These are phyloP conservation scores for Hydrotaea cyrtoneurina DNA, from an alignment of 2,888 invertebrate genomes.

Conservation along the genomic window DNA sequence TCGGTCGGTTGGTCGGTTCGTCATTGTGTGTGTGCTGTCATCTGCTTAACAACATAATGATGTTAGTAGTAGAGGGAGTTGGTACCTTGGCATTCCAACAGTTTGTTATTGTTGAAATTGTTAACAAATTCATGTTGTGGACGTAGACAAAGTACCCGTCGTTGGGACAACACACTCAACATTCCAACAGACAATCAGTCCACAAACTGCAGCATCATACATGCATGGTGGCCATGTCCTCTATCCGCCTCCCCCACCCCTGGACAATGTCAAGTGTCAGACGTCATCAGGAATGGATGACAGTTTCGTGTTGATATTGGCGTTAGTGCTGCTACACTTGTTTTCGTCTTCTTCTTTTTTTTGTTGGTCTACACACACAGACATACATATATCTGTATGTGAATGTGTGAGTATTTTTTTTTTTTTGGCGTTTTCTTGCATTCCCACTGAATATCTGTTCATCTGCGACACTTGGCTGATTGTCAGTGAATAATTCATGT, in stretches of 20 bases:
- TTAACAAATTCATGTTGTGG: constrained; percentile 12
- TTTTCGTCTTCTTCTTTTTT: not conserved
- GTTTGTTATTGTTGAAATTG: not conserved
- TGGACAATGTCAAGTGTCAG: constrained; percentile 54
- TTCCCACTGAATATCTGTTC: constrained; percentile 48
- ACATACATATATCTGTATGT: no score
- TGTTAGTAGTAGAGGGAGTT: not conserved
- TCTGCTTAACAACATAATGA: constrained; percentile 13
- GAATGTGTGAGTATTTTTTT: not conserved
- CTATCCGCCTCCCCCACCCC: not conserved
- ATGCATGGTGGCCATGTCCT: no score
- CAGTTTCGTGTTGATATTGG: constrained; percentile 30
- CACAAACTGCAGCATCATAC: not conserved
- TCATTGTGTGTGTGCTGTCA: not conserved
- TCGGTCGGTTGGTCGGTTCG: not conserved
- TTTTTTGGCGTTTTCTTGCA: not conserved
- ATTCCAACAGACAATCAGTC: not conserved
- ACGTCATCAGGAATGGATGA: constrained; percentile 60
- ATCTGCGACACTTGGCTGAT: constrained; percentile 55
- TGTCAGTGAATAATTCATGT: constrained; percentile 61
- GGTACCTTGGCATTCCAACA: not conserved
- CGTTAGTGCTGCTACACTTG: not conserved
- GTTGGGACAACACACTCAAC: not conserved
- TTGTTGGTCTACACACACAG: no score
- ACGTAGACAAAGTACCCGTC: constrained; percentile 1